Evolutionary conservation across 2,888 invertebrate genomes (phyloP).

Genomic region (Mycogona germanica): DNA sequence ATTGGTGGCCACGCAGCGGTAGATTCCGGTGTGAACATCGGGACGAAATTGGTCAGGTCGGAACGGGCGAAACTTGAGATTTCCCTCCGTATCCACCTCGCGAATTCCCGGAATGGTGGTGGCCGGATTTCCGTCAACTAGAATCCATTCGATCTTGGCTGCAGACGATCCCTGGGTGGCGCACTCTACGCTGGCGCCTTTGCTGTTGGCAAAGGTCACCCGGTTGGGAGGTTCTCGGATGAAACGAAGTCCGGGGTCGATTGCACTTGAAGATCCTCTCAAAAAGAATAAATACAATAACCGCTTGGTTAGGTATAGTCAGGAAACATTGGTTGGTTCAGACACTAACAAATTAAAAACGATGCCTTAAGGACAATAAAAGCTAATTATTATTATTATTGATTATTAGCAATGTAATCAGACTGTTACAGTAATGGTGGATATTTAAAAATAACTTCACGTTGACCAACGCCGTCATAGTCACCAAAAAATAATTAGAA

Average conservation of each 20-base stretch:
- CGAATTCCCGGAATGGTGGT: slow-evolving; percentile 3
- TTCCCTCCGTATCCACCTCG: neutral
- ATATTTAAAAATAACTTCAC: too few species aligned
- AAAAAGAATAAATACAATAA: too few species aligned
- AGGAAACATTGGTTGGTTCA: too few species aligned
- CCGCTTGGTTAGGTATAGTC: too few species aligned
- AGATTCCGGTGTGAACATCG: slow-evolving; percentile 10
- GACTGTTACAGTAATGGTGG: too few species aligned
- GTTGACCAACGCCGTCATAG: too few species aligned
- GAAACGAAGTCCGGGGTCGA: slow-evolving; percentile 8
- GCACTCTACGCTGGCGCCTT: slow-evolving; percentile 9
- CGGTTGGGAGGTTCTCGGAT: slow-evolving; percentile 4
- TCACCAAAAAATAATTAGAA: too few species aligned
- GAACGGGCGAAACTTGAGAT: slow-evolving; percentile 5
- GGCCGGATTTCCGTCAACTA: slow-evolving; percentile 10
- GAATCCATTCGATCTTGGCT: slow-evolving; percentile 5
- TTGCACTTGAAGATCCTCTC: too few species aligned
- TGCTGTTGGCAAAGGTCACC: slow-evolving; percentile 14
- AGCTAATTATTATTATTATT: too few species aligned
- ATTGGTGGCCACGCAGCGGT: slow-evolving; percentile 10
- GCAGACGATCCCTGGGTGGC: slow-evolving; percentile 1
- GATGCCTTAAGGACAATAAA: too few species aligned
- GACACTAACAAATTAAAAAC: too few species aligned
- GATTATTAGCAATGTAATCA: too few species aligned
- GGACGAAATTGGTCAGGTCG: slow-evolving; percentile 11